Evolutionary conservation across 2,888 invertebrate species (phyloP), one percentile per base, ranked within the genome.

Genomic region (Drosophila infuscata): DNA sequence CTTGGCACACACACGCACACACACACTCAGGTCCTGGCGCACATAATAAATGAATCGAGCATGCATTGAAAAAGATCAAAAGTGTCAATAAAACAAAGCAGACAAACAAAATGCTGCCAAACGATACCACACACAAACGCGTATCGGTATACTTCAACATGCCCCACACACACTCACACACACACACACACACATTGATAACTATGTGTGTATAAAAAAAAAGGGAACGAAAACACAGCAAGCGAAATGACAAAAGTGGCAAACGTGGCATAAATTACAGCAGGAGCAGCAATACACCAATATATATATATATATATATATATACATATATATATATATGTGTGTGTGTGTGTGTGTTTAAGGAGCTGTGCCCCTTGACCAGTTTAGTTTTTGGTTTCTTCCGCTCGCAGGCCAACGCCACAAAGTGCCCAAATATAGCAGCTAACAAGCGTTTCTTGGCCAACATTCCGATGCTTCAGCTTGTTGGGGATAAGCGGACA

Each of bases 31-130:
- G 60, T 54, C 53, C 69, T 53, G 59, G 59, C 56, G 65, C 82
- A 79, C 85, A 88, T 88, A 89, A 86, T 79, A 81, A 89, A 90
- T 90, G 90, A 90, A 88, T 89, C 81, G 86, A 79, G 76, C 79
- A 77, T 82, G 86, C 86, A 87, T 82, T 79, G 81, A 64, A 76
- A 78, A 90, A 90, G 88, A 88, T 88, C 89, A 88, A 88, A 88
- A 88, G 89, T 90, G 89, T 86, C 90, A 88, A 88, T 90, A 86
- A 88, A 88, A 90, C 89, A 83, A 82, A 80, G 79, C 86, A 83
- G 74, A 70, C 82, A 82, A 89, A 82, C 84, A 86, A 76, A 75
- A 73, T 71, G 67, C 30, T 71, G 65, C 32, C 74, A 52, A 60
- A 52, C 68, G 74, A 75, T 76, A 68, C 70, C 70, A 58, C 65